phyloP scores from a whole-genome alignment of 2,113 vertebrate genomes.

The Zosterops hypoxanthus region DNA sequence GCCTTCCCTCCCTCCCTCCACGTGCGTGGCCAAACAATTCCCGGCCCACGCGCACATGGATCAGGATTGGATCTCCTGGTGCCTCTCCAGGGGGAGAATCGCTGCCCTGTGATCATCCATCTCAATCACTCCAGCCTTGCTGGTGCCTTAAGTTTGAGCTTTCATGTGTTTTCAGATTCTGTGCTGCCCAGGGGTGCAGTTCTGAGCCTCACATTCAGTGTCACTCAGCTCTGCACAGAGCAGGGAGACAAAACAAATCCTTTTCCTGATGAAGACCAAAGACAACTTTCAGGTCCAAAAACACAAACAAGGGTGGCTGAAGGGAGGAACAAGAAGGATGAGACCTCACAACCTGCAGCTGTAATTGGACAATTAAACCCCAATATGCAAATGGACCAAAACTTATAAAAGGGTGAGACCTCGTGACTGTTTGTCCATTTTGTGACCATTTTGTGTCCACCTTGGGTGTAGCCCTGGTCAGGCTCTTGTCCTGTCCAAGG shows the following conservation, averaged over 20 bases:
- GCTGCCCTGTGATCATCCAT: not conserved
- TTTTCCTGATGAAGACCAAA: not conserved
- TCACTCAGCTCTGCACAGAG: not conserved
- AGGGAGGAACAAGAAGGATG: not conserved
- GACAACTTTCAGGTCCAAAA: not conserved
- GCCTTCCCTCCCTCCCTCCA: not conserved
- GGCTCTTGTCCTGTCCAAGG: not conserved
- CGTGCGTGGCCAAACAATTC: not conserved
- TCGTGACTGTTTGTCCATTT: accelerated
- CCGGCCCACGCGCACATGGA: not conserved
- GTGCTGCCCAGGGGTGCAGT: not conserved
- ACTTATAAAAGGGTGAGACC: not conserved
- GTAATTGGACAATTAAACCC: not conserved
- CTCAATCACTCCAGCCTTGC: not conserved
- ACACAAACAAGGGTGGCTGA: not conserved
- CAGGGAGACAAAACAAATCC: not conserved
- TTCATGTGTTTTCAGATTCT: not conserved
- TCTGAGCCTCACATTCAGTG: not conserved
- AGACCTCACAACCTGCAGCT: not conserved
- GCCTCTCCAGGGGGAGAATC: not conserved
- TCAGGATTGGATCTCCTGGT: not conserved
- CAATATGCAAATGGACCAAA: not conserved
- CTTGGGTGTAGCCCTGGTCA: not conserved
- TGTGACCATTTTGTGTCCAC: not conserved
- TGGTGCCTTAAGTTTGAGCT: not conserved